A percentile compares a stretch with the other conserved stretches of the same genome.
phyloP scores from a whole-genome alignment of 2,888 invertebrate species.

The Gari tellinella region DNA sequence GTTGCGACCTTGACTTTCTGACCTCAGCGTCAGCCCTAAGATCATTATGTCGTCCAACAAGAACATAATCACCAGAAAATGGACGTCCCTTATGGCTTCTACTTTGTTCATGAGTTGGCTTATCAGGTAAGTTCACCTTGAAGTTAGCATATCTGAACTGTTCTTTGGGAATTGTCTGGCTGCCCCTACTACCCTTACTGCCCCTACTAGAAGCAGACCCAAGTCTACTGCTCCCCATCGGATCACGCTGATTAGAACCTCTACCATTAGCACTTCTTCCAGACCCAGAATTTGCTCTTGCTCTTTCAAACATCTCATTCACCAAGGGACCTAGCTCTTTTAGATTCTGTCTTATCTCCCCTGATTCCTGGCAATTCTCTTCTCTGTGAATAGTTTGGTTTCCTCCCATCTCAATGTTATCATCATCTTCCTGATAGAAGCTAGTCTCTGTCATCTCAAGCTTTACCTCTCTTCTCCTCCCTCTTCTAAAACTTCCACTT shows the following conservation, averaged over 20 bases:
- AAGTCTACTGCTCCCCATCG: slow-evolving; percentile 47
- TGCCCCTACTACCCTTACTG: slow-evolving; percentile 38
- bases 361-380: slow-evolving; percentile 51
- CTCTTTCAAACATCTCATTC: slow-evolving; percentile 52
- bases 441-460: slow-evolving; percentile 66
- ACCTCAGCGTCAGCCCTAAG: slow-evolving; percentile 28
- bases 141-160: slow-evolving; percentile 33
- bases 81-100: slow-evolving; percentile 32
- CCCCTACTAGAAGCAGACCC: slow-evolving; percentile 58
- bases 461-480: slow-evolving; percentile 55
- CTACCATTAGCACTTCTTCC: slow-evolving; percentile 21
- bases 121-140: slow-evolving; percentile 43
- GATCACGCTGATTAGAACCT: slow-evolving; percentile 42
- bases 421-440: slow-evolving; percentile 64
- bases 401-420: slow-evolving; percentile 57
- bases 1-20: slow-evolving; percentile 41
- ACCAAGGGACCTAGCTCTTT: slow-evolving; percentile 53
- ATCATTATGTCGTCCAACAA: slow-evolving; percentile 17
- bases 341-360: slow-evolving; percentile 36
- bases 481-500: slow-evolving; percentile 56
- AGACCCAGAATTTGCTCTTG: slow-evolving; percentile 36
- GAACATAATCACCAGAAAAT: slow-evolving; percentile 54
- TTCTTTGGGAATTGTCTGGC: slow-evolving; percentile 36
- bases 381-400: slow-evolving; percentile 46
- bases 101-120: slow-evolving; percentile 9